Evolutionary conservation across 2,888 invertebrate species (phyloP), one percentile per base, ranked within the genome.

Genomic region (Octonoba sinensis): DNA sequence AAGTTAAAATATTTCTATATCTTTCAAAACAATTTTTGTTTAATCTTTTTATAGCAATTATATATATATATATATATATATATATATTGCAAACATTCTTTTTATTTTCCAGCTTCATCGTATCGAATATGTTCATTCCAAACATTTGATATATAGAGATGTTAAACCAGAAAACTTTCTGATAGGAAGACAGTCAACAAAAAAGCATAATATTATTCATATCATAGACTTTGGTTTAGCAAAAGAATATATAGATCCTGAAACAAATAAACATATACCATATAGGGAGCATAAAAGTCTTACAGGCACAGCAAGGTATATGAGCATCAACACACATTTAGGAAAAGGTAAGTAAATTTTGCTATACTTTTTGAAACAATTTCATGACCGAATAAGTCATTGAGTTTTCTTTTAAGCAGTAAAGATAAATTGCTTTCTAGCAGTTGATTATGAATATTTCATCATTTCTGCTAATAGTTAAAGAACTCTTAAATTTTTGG

Each of bases 151-250:
- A 91, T 99, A 98, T 91, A 93, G 99, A 88, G 99, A 99, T 91
- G 96, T 99, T 85, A 99, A 99, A 90, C 99, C 99, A 87, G 99
- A 99, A 91, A 99, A 99, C 91, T 99, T 99, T 92, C 93, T 99
- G 90, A 97, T 99, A 91, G 99, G 99, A 89, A 93, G 98, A 91
- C 94, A 95, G 91, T 95, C 96, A 90, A 96, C 95, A 89, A 96
- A 96, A 92, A 94, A 96, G 90, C 97, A 99, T 91, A 98, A 98
- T 92, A 93, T 96, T 90, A 96, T 99, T 89, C 97, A 99, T 92
- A 99, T 99, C 91, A 99, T 99, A 92, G 99, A 99, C 93, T 99
- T 99, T 92, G 99, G 99, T 91, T 93, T 99, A 92, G 99, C 99
- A 91, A 99, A 99, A 93, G 99, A 99, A 93, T 99, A 99, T 91